These are phyloP conservation scores for Macropis europaea DNA, from an alignment of 2,888 invertebrate species.

Conservation along the genomic window DNA sequence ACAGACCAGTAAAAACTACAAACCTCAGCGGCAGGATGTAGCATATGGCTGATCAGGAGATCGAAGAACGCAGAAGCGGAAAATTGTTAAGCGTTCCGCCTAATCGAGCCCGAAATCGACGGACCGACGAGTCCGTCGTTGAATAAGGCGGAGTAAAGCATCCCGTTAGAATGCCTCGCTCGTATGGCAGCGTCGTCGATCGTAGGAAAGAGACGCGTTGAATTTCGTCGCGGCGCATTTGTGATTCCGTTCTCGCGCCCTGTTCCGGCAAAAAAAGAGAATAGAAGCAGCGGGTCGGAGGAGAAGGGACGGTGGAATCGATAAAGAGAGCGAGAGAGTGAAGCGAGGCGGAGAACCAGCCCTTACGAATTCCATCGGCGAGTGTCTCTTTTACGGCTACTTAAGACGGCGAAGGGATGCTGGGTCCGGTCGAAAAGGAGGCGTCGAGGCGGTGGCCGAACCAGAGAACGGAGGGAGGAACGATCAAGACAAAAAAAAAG, in stretches of 20 bases:
- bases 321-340: constrained; percentile 43
- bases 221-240: constrained; percentile 41
- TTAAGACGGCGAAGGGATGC: constrained; percentile 58
- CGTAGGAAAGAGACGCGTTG: constrained; percentile 13
- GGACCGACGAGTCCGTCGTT: constrained; percentile 16
- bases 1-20: too few relatives aligned
- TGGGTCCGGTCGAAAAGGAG: constrained; percentile 40
- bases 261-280: constrained; percentile 1
- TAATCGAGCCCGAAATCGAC: constrained; percentile 37
- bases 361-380: constrained; percentile 66
- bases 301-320: constrained; percentile 10
- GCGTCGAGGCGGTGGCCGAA: constrained; percentile 25
- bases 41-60: too few relatives aligned
- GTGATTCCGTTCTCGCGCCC: constrained; percentile 45
- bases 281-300: background rate
- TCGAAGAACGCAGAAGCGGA: too few relatives aligned
- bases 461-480: constrained; percentile 26
- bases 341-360: constrained; percentile 31
- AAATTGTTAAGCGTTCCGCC: constrained; percentile 16
- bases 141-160: constrained; percentile 40
- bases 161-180: constrained; percentile 34
- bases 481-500: constrained; percentile 25
- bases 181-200: constrained; percentile 30
- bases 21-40: too few relatives aligned
- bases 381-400: constrained; percentile 68